A percentile compares a stretch with the other conserved stretches of the same genome.
Conservation (phyloP, 2,888 invertebrate genomes). For the Bellardia bayeri region DNA sequence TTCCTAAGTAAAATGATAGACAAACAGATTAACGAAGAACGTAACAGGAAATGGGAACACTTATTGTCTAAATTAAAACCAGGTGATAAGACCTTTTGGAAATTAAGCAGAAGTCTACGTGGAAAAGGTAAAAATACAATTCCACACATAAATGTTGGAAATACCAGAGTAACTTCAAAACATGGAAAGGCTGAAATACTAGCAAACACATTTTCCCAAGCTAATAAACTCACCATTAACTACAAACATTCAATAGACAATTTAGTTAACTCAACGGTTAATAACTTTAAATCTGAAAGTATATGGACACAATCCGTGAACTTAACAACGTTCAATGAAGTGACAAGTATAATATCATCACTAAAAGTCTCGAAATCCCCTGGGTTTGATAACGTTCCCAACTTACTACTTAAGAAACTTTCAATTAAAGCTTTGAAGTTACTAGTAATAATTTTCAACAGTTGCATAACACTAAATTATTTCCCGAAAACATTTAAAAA, state of each 20-base stretch:
- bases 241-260: slow-evolving; percentile 7
- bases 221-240: background rate
- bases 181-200: background rate
- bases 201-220: background rate
- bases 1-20: slow-evolving; percentile 29
- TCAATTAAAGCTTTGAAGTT: slow-evolving; percentile 18
- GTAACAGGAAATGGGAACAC: slow-evolving; percentile 7
- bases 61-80: slow-evolving; percentile 5
- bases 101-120: background rate
- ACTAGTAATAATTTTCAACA: slow-evolving; percentile 23
- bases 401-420: slow-evolving; percentile 27
- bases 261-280: slow-evolving; percentile 1
- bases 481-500: slow-evolving; percentile 30
- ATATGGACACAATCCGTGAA: background rate
- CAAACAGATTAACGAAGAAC: slow-evolving; percentile 19
- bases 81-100: slow-evolving; percentile 18
- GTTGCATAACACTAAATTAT: slow-evolving; percentile 29
- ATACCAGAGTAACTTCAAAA: background rate
- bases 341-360: slow-evolving; percentile 6
- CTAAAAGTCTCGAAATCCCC: slow-evolving; percentile 2
- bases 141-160: background rate
- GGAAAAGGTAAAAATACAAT: background rate
- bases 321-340: background rate
- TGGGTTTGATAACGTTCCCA: slow-evolving; percentile 29
- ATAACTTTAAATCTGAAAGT: slow-evolving; percentile 1